These are phyloP conservation scores for Melanerpes aurifrons DNA, from an alignment of 2,113 vertebrate genomes.

Conservation along the genomic window DNA sequence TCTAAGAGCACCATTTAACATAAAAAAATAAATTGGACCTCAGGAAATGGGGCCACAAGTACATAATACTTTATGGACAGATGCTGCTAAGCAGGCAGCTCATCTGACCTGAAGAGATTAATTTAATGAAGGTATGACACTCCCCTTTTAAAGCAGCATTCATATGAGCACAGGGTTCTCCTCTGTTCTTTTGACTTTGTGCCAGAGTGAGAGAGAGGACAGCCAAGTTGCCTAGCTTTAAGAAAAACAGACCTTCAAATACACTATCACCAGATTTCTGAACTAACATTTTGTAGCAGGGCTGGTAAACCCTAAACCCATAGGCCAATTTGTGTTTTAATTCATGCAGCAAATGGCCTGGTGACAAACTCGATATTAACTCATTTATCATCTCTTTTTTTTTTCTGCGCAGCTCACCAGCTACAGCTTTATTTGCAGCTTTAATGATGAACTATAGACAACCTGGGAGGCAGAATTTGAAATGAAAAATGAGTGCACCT, in stretches of 20 bases:
- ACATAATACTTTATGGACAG: constrained; percentile 29
- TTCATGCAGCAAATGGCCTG: constrained; percentile 55
- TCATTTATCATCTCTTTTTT: constrained; percentile 51
- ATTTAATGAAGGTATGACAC: constrained; percentile 8
- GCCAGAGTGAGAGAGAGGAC: constrained; percentile 28
- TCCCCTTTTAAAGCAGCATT: constrained; percentile 9
- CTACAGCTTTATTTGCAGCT: constrained; percentile 39
- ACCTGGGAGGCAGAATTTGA: constrained; percentile 34
- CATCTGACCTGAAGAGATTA: constrained; percentile 25
- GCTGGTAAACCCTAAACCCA: constrained; percentile 29
- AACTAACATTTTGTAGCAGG: not conserved
- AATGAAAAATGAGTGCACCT: constrained; percentile 54
- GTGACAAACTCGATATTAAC: constrained; percentile 56
- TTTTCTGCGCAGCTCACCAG: constrained; percentile 22
- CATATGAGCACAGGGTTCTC: not conserved
- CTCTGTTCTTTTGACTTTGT: constrained; percentile 21
- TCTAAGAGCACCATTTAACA: not conserved
- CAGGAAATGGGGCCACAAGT: constrained; percentile 35
- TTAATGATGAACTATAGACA: constrained; percentile 20
- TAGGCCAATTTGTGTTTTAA: constrained; percentile 51
- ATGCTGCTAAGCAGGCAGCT: constrained; percentile 8
- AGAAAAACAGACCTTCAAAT: constrained; percentile 37
- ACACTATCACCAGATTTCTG: not conserved
- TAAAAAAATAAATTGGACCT: constrained; percentile 27
- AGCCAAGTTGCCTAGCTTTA: constrained; percentile 15